Evolutionary conservation across 2,797 vertebrate genomes (phyloP), one percentile per base, ranked within the genome.

Genomic region (Pangasius sanitwongsei): DNA sequence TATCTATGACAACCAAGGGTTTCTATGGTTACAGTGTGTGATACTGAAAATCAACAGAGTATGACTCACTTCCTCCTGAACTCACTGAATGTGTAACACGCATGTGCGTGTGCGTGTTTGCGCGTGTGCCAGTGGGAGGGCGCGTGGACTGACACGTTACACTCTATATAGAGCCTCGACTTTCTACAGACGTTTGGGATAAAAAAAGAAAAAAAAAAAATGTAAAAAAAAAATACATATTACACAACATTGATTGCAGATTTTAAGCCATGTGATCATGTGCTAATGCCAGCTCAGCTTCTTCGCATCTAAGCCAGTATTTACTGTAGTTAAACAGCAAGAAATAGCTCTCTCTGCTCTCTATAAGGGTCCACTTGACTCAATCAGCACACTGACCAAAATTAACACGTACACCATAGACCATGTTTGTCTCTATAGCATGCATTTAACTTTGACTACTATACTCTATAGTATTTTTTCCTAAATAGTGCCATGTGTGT

Each of bases 41-140:
- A 95, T 90, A 94, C 92, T 87, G 89, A 94, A 89, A 95, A 92
- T 95, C 94, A 96, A 94, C 94, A 94, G 87, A 89, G 94, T 93
- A 93, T 94, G 95, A 96, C 94, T 97, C 96, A 96, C 95, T 96
- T 97, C 96, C 96, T 97, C 88, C 90, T 84, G 75, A 84, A 87
- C 82, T 55, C 57, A 83, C 37, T 81, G 57, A 75, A n/a, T 20
- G 48, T 80, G 23, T 75, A 55, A 65, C 59, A 34, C 59, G 59
- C 48, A n/a, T 34, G 18, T 59, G 83, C 9, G 3, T 13, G 23
- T 2, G 4, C 28, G 9, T 18, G 25, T 12, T 23, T 50, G 59
- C 4, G 44, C n/a, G 77, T 65, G 37, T 65, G 44, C 44, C 6
- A 7, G 31, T 63, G 57, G 37, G 6, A 16, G 13, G 16, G 8